Base-by-base conservation (phyloP, 2,888 invertebrate genomes). In the Perizoma flavofasciatum region DNA sequence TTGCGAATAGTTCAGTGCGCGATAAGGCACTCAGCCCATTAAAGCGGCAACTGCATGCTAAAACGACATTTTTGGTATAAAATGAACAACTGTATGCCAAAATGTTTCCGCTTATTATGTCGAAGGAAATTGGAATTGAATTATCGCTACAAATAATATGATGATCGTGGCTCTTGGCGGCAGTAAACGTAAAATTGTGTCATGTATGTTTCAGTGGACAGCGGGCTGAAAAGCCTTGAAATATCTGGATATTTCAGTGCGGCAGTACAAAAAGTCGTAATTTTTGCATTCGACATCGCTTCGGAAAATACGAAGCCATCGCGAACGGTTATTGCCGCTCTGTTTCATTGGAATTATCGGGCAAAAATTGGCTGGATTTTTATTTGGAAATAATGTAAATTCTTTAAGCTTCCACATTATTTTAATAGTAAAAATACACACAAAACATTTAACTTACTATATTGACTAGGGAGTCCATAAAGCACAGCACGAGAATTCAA, bases 211-310 rank as follows among this genome's bases (percentile, higher is more conserved):
- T 46, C 9, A 47, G 43, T 55, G 11, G 49, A 44, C 4, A 44
- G 3, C 22, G 32, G 4, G n/a, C 7, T 33, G 70, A 63, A 22
- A 63, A 69, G 60, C 35, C 49, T 49, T 35, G 11, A 56, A 51
- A 65, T 57, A 61, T 67, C 53, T 63, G 70, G 70, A 75, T 71
- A 67, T 72, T 67, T 55, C 45, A 45, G 63, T 68, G 56, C 70
- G 68, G 63, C 49, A 52, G 59, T 53, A 65, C 61, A 62, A 64
- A 62, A 65, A 58, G 45, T 61, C 65, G 59, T 67, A 64, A 69
- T 63, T 67, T 55, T 50, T 35, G 49, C 45, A 61, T 59, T 65
- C 63, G 52, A 58, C 63, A 65, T 55, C 33, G 48, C 59, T 49
- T 49, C 55, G 61, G 59, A 63, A 63, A 60, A 65, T 60, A 59